Evolutionary conservation across 2,113 vertebrate genomes (phyloP).

Genomic region (Oreochromis aureus): DNA sequence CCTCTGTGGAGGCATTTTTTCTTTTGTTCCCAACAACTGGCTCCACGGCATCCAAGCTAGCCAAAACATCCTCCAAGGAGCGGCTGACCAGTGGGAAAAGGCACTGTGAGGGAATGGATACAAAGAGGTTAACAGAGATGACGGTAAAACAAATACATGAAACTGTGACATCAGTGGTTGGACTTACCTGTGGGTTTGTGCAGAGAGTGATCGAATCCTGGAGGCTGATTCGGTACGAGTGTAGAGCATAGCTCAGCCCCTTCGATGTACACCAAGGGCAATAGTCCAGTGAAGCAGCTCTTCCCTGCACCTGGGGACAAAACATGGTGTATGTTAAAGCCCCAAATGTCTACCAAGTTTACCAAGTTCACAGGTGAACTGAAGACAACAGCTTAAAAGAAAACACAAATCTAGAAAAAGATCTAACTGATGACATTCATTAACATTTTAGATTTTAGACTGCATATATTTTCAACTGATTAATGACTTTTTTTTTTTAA

Average conservation of each 20-base stretch:
- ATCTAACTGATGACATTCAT: not conserved
- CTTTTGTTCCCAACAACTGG: slow-evolving; percentile 66
- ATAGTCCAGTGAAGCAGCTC: slow-evolving; percentile 37
- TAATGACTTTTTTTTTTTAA: not conserved
- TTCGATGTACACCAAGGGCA: slow-evolving; percentile 87
- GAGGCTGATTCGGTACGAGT: slow-evolving; percentile 82
- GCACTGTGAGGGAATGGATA: slow-evolving; percentile 72
- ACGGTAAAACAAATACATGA: not conserved
- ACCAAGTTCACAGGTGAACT: not conserved
- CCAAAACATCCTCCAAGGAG: slow-evolving; percentile 78
- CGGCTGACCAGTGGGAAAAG: slow-evolving; percentile 89
- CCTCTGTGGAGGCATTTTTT: slow-evolving; percentile 37
- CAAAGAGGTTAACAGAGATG: not conserved
- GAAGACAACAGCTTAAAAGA: not conserved
- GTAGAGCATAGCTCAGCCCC: slow-evolving; percentile 74
- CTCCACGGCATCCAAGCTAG: slow-evolving; percentile 59
- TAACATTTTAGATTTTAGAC: not conserved
- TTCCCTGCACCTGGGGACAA: slow-evolving; percentile 63
- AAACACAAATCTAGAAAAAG: not conserved
- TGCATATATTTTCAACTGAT: not conserved
- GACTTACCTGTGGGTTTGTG: slow-evolving; percentile 83
- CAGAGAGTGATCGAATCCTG: slow-evolving; percentile 87
- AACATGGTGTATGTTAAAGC: not conserved
- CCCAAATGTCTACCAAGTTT: not conserved
- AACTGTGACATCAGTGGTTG: not conserved